Evolutionary conservation across 2,113 vertebrate species (phyloP).

Genomic region (Accipiter cooperii): DNA sequence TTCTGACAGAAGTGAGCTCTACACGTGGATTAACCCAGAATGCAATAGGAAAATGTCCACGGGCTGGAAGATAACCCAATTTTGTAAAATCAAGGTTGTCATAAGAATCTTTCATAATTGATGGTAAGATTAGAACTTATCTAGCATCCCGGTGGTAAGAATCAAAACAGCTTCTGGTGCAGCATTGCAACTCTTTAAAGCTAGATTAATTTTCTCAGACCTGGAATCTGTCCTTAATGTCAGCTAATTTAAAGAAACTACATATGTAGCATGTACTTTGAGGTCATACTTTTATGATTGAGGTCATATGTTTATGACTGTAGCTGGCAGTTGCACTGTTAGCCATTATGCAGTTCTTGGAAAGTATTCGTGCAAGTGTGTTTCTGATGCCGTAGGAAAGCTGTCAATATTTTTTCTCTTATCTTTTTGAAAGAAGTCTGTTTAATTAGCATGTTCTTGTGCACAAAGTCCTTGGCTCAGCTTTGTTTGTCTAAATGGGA

Average conservation of each 20-base stretch:
- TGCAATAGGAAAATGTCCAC: constrained; percentile 43
- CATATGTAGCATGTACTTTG: background rate
- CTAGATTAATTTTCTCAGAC: background rate
- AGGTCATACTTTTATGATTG: background rate
- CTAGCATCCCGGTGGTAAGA: background rate
- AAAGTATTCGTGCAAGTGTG: background rate
- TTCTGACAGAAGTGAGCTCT: constrained; percentile 66
- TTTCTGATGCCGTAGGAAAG: background rate
- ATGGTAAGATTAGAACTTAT: constrained; percentile 12
- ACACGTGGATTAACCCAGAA: constrained; percentile 55
- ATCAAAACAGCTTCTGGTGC: background rate
- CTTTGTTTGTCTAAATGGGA: background rate
- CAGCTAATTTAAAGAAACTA: constrained; percentile 4
- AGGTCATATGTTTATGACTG: background rate
- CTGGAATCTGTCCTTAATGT: background rate
- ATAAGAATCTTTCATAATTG: constrained; percentile 2
- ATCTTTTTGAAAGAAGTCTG: background rate
- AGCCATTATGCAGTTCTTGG: background rate
- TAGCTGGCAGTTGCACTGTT: background rate
- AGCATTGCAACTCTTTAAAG: background rate
- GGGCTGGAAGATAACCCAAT: constrained; percentile 54
- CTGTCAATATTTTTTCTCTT: background rate
- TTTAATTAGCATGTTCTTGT: background rate
- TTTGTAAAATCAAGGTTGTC: constrained; percentile 59
- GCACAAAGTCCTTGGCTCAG: background rate